A percentile compares a stretch with the other conserved stretches of the same genome.
Conservation (phyloP, 1,140 invertebrate species). For the Brachionus rubens region DNA sequence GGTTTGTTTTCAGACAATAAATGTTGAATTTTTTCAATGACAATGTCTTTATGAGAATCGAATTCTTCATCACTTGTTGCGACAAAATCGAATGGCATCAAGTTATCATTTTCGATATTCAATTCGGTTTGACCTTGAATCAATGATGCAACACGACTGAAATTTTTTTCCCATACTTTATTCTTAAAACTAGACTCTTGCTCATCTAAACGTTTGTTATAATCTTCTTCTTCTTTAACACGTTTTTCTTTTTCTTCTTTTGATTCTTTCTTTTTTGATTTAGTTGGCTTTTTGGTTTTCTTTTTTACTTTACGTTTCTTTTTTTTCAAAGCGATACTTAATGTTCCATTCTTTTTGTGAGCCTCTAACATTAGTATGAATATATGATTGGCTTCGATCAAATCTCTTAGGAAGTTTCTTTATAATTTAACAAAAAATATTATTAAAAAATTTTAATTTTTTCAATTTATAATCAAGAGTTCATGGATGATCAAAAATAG, state of each 20-base stretch:
- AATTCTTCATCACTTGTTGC: conserved; percentile 43
- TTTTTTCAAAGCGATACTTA: conserved; percentile 19
- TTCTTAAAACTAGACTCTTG: conserved; percentile 8
- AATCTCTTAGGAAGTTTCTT: conserved; percentile 35
- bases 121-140: conserved; percentile 20
- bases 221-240: conserved; percentile 21
- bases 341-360: conserved; percentile 23
- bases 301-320: conserved; percentile 24
- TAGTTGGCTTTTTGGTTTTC: neutral
- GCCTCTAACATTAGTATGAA: conserved; percentile 32
- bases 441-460: neutral
- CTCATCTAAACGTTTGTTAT: conserved; percentile 17
- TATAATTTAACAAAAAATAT: neutral
- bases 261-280: conserved; percentile 21
- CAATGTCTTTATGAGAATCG: conserved; percentile 15
- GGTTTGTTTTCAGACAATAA: conserved; percentile 24
- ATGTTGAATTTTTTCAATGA: conserved; percentile 44
- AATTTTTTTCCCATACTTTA: conserved; percentile 34
- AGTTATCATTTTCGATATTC: conserved; percentile 36
- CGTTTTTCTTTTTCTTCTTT: conserved; percentile 44
- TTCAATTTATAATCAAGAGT: no score
- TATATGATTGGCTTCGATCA: conserved; percentile 45
- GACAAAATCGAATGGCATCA: conserved; percentile 46
- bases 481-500: no score
- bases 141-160: conserved; percentile 14